Conservation (phyloP, 2,113 vertebrate species). For the Engystomops pustulosus region DNA sequence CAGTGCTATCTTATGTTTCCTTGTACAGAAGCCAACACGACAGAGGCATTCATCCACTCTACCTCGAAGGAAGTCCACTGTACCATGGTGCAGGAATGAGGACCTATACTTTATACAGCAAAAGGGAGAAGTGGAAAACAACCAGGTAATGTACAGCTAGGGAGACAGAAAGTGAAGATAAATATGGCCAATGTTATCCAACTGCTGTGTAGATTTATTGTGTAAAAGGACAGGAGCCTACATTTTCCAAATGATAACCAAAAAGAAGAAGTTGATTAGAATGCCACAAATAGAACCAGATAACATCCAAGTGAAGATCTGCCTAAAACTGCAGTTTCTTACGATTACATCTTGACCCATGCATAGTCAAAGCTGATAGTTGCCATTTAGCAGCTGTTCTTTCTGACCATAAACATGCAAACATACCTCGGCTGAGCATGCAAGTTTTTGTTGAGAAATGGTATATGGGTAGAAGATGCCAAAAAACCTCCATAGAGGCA, state of each 20-base stretch:
- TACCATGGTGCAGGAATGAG: conserved; percentile 70
- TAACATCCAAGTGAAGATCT: background rate
- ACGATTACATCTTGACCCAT: background rate
- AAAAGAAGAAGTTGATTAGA: too few species aligned
- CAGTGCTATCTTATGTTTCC: background rate
- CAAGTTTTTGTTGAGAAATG: too few species aligned
- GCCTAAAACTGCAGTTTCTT: background rate
- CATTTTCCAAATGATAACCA: too few species aligned
- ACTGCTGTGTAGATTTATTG: too few species aligned
- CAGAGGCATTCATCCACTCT: conserved; percentile 61
- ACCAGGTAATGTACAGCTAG: conserved; percentile 23
- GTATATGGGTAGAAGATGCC: too few species aligned
- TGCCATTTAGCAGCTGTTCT: background rate
- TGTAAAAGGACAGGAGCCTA: too few species aligned
- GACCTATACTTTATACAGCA: background rate
- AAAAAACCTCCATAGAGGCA: too few species aligned
- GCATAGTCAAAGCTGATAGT: background rate
- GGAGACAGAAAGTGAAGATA: background rate
- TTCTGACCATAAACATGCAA: background rate
- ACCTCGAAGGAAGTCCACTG: conserved; percentile 70
- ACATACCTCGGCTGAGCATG: background rate
- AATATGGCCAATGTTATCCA: background rate
- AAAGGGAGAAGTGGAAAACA: background rate
- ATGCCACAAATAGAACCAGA: background rate
- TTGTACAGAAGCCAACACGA: conserved; percentile 50